Percentiles rank a stretch among this genome's conserved stretches.
These are phyloP conservation scores for Craterocephalus amniculus DNA, from an alignment of 2,797 vertebrate genomes.

Conservation along the genomic window DNA sequence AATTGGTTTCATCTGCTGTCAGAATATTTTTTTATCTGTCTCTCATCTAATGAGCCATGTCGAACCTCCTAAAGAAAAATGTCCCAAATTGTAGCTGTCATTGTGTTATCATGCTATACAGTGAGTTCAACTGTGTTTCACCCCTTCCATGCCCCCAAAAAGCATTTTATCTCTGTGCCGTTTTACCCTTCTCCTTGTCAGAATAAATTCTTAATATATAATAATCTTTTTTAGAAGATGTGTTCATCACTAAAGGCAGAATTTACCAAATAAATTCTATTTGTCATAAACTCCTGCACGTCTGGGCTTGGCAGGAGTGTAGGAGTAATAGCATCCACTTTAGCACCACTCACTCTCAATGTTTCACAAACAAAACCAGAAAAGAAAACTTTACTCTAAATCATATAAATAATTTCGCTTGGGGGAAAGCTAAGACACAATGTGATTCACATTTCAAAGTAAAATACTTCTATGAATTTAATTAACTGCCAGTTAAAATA, in stretches of 20 bases:
- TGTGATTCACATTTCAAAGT: conserved; percentile 60
- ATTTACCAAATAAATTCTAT: conserved; percentile 44
- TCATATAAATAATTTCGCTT: conserved; percentile 70
- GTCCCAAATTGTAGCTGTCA: background rate
- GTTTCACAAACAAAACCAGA: conserved; percentile 45
- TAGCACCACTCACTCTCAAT: conserved; percentile 55
- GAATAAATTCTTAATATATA: conserved; percentile 5
- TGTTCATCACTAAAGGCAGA: conserved; percentile 42
- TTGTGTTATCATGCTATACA: background rate
- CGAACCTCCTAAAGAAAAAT: background rate
- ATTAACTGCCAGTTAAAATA: conserved; percentile 60
- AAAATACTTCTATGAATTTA: conserved; percentile 51
- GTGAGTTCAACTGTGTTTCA: conserved; percentile 10
- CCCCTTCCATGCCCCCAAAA: background rate
- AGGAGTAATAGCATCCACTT: conserved; percentile 56
- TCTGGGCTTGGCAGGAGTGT: conserved; percentile 36
- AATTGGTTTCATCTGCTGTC: background rate
- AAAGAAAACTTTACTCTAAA: conserved; percentile 53
- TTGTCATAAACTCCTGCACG: conserved; percentile 52
- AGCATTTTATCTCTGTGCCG: conserved; percentile 6
- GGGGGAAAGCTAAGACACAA: conserved; percentile 32
- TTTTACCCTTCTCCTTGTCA: conserved; percentile 18
- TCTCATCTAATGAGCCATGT: background rate
- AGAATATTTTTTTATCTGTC: background rate
- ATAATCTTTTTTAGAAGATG: conserved; percentile 8